These are phyloP conservation scores for Danaus plexippus DNA, from an alignment of 1,140 invertebrate genomes.

Conservation along the genomic window DNA sequence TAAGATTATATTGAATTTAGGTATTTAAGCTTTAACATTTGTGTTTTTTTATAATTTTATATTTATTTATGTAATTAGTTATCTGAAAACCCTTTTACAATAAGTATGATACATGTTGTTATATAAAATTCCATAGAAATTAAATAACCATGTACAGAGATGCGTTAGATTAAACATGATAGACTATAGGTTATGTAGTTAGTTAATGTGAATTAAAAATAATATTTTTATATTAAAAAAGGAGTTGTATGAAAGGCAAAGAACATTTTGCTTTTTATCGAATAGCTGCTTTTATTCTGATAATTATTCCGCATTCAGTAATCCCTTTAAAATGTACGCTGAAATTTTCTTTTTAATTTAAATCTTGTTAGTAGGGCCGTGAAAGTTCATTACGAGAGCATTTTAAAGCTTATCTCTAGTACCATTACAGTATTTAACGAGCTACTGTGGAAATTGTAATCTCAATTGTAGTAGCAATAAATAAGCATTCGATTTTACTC, in stretches of 20 bases:
- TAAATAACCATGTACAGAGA: too few species aligned
- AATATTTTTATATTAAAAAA: too few species aligned
- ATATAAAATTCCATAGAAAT: too few species aligned
- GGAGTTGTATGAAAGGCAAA: background rate
- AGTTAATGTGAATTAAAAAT: too few species aligned
- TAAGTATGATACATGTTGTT: too few species aligned
- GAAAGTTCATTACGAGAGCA: conserved; percentile 32
- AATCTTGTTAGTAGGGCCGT: conserved; percentile 28
- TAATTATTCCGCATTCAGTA: conserved; percentile 10
- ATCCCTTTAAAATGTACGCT: conserved; percentile 27
- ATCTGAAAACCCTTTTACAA: too few species aligned
- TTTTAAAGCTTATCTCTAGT: conserved; percentile 33
- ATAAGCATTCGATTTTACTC: conserved; percentile 20
- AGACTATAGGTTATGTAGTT: too few species aligned
- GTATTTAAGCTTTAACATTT: too few species aligned
- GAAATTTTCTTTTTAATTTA: conserved; percentile 32
- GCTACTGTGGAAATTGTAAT: conserved; percentile 23
- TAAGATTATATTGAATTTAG: too few species aligned
- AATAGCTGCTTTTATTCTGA: conserved; percentile 3
- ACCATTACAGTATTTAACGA: conserved; percentile 26
- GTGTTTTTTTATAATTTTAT: too few species aligned
- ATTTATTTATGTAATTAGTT: too few species aligned
- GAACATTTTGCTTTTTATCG: conserved; percentile 2
- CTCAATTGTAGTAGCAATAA: conserved; percentile 11
- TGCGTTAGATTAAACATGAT: too few species aligned